Conservation (phyloP, 2,797 vertebrate species). For the Cryptoblepharus egeriae region DNA sequence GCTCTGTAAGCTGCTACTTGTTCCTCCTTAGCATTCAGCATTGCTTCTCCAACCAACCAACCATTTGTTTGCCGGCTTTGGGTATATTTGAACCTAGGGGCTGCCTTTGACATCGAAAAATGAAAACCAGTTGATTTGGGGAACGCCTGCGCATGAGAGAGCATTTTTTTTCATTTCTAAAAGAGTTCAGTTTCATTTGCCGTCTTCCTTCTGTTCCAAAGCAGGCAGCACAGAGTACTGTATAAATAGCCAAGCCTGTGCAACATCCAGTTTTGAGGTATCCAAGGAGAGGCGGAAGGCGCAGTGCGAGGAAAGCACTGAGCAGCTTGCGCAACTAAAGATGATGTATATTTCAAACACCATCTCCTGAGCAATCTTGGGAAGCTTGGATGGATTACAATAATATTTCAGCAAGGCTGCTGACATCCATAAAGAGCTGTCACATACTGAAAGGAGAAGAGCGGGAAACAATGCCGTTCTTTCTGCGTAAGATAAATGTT, state of each 20-base stretch:
- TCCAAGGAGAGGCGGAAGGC: constrained; percentile 19
- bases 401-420: constrained; percentile 65
- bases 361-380: constrained; percentile 59
- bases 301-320: constrained; percentile 32
- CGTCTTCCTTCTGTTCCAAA: constrained; percentile 33
- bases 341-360: constrained; percentile 55
- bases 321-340: constrained; percentile 50
- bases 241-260: constrained; percentile 9
- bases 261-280: not conserved
- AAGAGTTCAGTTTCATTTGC: constrained; percentile 36
- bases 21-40: constrained; percentile 40
- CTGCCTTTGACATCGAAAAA: constrained; percentile 43
- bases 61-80: not conserved
- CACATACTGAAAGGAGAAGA: constrained; percentile 54
- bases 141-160: constrained; percentile 15
- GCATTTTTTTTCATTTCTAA: constrained; percentile 16
- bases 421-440: constrained; percentile 57
- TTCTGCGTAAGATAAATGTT: constrained; percentile 45
- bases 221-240: constrained; percentile 38
- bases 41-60: constrained; percentile 33
- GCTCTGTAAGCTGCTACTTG: constrained; percentile 38
- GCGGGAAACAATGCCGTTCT: constrained; percentile 56
- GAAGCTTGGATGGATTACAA: constrained; percentile 57
- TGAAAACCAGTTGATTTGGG: constrained; percentile 23
- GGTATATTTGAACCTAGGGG: not conserved